Evolutionary conservation across 2,113 vertebrate genomes (phyloP), one percentile per base, ranked within the genome.

Genomic region (Sturnira hondurensis): DNA sequence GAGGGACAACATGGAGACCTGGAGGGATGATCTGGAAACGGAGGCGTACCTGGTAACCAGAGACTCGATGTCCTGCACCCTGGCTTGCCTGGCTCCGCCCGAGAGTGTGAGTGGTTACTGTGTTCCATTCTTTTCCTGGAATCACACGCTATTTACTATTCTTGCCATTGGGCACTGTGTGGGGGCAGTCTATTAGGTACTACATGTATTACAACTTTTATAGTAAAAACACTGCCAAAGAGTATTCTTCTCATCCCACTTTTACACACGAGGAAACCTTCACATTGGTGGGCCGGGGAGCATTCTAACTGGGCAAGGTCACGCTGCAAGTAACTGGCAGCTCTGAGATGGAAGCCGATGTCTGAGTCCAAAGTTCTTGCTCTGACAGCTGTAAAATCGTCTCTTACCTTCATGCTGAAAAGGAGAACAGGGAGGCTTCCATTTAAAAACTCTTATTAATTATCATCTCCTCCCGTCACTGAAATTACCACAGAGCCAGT

Each of bases 211-310:
- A 38, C 24, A 7, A 33, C 24, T 24, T 81, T 36, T 16, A 45
- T 15, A 86, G 31, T 63, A 24, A 56, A 95, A 92, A 84, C 24
- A 36, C 13, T 13, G 16, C 41, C 47, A 47, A n/a, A 50, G 1
- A 26, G 3, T 17, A 41, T 54, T 50, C 61, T 54, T 50, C 61
- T 78, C 24, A 36, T 1, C 8, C 14, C 78, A 20, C 17, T 68
- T 91, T 84, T 26, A 94, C 68, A 92, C 41, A 31, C 24, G 76
- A 93, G 58, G 56, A 95, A 93, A 93, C 47, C 61, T 47, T 14
- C 1, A 14, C 12, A 24, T 26, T 11, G 24, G 24, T 11, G 20
- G 17, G 8, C 28, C 31, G 0, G 0, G 28, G 26, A 13, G 28
- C 5, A 5, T 28, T 14, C 81, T 28, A 86, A 68, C 31, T 80